phyloP scores from a whole-genome alignment of 2,797 vertebrate genomes.

The Paramormyrops hopkinsi region DNA sequence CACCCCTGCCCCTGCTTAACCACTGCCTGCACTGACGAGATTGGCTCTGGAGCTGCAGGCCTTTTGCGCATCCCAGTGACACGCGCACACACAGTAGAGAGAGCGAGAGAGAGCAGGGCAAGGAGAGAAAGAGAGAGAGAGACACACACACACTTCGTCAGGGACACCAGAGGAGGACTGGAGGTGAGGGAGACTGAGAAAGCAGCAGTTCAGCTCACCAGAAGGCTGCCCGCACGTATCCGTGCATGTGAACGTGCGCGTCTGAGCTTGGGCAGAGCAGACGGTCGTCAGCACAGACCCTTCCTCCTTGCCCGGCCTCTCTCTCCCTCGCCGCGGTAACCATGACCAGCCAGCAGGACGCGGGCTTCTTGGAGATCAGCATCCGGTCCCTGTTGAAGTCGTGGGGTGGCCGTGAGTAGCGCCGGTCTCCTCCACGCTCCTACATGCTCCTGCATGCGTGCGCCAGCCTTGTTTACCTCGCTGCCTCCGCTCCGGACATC shows the following conservation, averaged over 20 bases:
- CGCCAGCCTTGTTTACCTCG: neutral
- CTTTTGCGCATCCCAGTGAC: slow-evolving; percentile 58
- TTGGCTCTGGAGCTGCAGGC: slow-evolving; percentile 52
- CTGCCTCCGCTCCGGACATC: neutral
- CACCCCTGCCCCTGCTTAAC: slow-evolving; percentile 46
- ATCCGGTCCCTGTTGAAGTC: slow-evolving; percentile 98
- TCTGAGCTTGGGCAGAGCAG: slow-evolving; percentile 20
- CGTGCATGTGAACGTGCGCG: slow-evolving; percentile 36
- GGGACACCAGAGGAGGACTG: slow-evolving; percentile 58
- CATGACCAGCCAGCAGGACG: slow-evolving; percentile 98
- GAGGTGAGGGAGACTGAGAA: slow-evolving; percentile 38
- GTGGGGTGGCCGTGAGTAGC: slow-evolving; percentile 94
- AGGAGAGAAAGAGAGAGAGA: slow-evolving; percentile 44
- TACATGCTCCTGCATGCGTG: neutral
- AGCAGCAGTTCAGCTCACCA: neutral
- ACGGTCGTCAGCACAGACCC: neutral
- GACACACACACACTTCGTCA: slow-evolving; percentile 43
- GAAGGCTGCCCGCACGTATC: neutral
- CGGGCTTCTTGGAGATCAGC: slow-evolving; percentile 99
- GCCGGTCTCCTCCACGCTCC: neutral
- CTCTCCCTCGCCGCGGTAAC: slow-evolving; percentile 54
- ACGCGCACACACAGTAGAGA: slow-evolving; percentile 48
- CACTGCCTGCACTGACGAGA: slow-evolving; percentile 54
- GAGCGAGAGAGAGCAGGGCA: slow-evolving; percentile 40
- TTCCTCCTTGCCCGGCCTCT: slow-evolving; percentile 26